phyloP scores from a whole-genome alignment of 2,888 invertebrate species.

The Suillia variegata region DNA sequence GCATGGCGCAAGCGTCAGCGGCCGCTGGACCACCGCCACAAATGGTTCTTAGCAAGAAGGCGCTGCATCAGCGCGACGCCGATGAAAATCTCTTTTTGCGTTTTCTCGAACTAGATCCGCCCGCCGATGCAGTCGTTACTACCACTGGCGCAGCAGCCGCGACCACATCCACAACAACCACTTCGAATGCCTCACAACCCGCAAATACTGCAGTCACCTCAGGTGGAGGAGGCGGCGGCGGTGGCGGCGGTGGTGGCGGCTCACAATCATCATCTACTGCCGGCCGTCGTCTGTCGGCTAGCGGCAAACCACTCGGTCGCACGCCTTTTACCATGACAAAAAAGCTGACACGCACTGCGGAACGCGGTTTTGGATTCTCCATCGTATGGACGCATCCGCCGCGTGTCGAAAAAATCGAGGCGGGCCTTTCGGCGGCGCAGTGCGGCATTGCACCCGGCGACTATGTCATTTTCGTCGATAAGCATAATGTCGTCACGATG shows the following conservation, averaged over 20 bases:
- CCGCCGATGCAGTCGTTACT: conserved; percentile 59
- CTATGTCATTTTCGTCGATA: conserved; percentile 86
- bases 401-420: conserved; percentile 81
- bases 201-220: conserved; percentile 23
- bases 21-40: conserved; percentile 38
- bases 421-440: conserved; percentile 80
- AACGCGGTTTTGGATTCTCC: conserved; percentile 81
- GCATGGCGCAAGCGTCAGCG: conserved; percentile 12
- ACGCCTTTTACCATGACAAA: conserved; percentile 85
- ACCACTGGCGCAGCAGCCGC: conserved; percentile 41
- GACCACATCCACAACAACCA: conserved; percentile 30
- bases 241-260: conserved; percentile 56
- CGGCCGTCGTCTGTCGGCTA: conserved; percentile 48
- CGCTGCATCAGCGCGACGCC: conserved; percentile 68
- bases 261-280: conserved; percentile 20
- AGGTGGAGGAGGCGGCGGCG: conserved; percentile 27
- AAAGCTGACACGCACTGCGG: conserved; percentile 63
- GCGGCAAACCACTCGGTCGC: conserved; percentile 63
- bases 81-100: conserved; percentile 76
- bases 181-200: not conserved
- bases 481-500: conserved; percentile 83
- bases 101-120: conserved; percentile 82
- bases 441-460: conserved; percentile 83
- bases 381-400: conserved; percentile 90
- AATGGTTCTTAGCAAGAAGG: conserved; percentile 64